Base-by-base conservation (phyloP, 2,113 vertebrate species). In the Cololabis saira region DNA sequence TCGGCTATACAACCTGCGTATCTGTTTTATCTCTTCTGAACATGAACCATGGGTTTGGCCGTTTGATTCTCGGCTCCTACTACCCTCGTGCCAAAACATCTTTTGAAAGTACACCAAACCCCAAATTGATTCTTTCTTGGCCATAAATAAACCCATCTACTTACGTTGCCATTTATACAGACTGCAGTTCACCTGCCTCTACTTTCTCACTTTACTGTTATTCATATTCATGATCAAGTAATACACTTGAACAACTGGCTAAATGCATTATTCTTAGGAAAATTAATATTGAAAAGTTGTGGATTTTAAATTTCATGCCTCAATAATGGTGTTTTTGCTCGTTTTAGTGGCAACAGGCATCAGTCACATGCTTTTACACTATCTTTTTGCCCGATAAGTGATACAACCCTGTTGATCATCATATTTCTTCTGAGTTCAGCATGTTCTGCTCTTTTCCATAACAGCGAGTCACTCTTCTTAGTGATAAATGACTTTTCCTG, bases 341-440 rank as follows among this genome's bases (percentile, higher is more conserved):
- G 5, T 27, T 27, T 53, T 54, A 44, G 13, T 16, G 42, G 30
- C n/a, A 16, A 16, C 49, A 52, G 6, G 44, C 37, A 52, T 59
- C 24, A 51, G 43, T 30, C 30, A 42, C 51, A 30, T 42, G 15
- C 21, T 14, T 71, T 33, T 30, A 24, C 22, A 47, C 5, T 42
- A 54, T 21, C 45, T 54, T 37, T 54, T 55, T 37, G 19, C 64
- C 19, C 42, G 30, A 67, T 22, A 47, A 52, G 49, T 30, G 19
- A 15, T 16, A 17, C 45, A 44, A 63, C 41, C 61, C 24, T 40
- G 50, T 72, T 40, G 50, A 41, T 82, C 18, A 40, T 19, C 55
- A 21, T 42, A 49, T 70, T 76, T 43, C 24, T 43, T 67, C 12
- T 11, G 33, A 70, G 80, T 59, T 80, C 71, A 71, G 47, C 11